Percentiles rank a stretch among this genome's conserved stretches.
phyloP scores from a whole-genome alignment of 2,888 invertebrate species.

The Xylota sylvarum region DNA sequence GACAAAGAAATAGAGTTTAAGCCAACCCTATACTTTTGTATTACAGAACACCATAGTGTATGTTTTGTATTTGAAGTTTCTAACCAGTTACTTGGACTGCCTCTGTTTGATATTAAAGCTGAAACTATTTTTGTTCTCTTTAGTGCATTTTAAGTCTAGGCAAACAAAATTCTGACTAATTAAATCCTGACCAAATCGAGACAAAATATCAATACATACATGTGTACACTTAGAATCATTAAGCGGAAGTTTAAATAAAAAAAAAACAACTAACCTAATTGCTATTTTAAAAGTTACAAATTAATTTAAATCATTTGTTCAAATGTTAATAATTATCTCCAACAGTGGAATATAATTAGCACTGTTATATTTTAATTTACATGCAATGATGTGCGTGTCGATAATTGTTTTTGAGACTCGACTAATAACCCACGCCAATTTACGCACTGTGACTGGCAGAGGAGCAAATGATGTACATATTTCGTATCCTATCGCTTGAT shows the following conservation, averaged over 20 bases:
- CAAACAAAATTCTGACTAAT: not conserved
- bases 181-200: not conserved
- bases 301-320: constrained; percentile 1
- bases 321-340: constrained; percentile 15
- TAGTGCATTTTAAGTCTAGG: not conserved
- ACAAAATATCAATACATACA: not conserved
- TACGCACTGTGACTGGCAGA: not conserved
- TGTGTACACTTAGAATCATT: not conserved
- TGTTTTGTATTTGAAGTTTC: too few species aligned
- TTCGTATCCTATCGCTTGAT: constrained; percentile 1
- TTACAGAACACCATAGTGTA: too few species aligned
- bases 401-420: constrained; percentile 21
- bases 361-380: constrained; percentile 15
- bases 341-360: constrained; percentile 19
- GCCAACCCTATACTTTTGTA: too few species aligned
- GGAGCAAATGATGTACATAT: not conserved
- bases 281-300: constrained; percentile 10
- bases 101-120: too few species aligned
- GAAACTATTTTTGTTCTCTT: too few species aligned
- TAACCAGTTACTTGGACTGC: too few species aligned
- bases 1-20: too few species aligned
- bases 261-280: constrained; percentile 3
- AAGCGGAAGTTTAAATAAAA: not conserved
- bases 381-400: constrained; percentile 34
- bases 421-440: constrained; percentile 9